Percentiles rank a stretch among this genome's conserved stretches.
Evolutionary conservation across 2,888 invertebrate genomes (phyloP).

Genomic region (Sisyra terminalis): DNA sequence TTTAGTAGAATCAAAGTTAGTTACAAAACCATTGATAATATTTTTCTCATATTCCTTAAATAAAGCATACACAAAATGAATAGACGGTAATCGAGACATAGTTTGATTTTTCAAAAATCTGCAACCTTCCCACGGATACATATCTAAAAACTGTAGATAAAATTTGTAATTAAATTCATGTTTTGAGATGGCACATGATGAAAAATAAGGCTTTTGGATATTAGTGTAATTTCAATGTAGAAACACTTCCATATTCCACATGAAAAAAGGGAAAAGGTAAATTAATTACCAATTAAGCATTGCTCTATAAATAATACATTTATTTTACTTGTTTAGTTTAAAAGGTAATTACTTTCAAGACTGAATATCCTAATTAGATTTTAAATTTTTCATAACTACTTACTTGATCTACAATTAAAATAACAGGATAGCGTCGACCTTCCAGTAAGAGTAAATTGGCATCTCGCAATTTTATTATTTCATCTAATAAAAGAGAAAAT

Average conservation of each 20-base stretch:
- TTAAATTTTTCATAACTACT: too few relatives aligned
- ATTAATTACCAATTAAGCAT: too few relatives aligned
- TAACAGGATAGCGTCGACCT: slow-evolving; percentile 38
- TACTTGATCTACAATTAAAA: slow-evolving; percentile 56
- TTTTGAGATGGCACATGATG: background rate
- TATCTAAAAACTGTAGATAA: slow-evolving; percentile 44
- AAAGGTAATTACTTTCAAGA: too few relatives aligned
- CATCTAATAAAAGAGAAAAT: slow-evolving; percentile 6
- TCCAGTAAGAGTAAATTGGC: slow-evolving; percentile 27
- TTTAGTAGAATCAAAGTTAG: slow-evolving; percentile 27
- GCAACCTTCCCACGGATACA: slow-evolving; percentile 65
- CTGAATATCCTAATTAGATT: too few relatives aligned
- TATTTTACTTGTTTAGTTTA: too few relatives aligned
- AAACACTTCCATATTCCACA: background rate
- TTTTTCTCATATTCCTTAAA: slow-evolving; percentile 39
- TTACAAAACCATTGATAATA: slow-evolving; percentile 38
- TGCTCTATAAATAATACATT: too few relatives aligned
- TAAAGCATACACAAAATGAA: slow-evolving; percentile 46
- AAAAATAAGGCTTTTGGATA: too few relatives aligned
- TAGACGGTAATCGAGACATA: slow-evolving; percentile 56
- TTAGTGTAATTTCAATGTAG: background rate
- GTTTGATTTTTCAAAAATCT: slow-evolving; percentile 46
- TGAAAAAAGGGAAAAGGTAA: too few relatives aligned
- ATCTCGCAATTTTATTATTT: slow-evolving; percentile 21
- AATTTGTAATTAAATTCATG: slow-evolving; percentile 10